These are phyloP conservation scores for Pagrus major DNA, from an alignment of 2,113 vertebrate genomes.

Conservation along the genomic window DNA sequence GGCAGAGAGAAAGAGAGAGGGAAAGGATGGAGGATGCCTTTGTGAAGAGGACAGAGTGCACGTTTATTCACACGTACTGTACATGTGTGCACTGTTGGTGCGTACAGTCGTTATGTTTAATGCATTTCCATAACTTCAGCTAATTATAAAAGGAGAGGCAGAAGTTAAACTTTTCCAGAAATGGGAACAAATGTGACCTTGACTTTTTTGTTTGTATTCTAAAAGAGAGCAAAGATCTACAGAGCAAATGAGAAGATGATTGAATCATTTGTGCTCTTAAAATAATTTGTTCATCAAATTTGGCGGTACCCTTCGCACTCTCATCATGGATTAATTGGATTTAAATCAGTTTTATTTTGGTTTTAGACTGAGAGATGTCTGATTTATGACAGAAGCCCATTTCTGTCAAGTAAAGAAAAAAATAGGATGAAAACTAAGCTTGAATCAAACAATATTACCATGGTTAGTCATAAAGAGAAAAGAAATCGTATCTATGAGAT, in stretches of 20 bases:
- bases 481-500: too few relatives aligned
- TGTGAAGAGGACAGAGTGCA: conserved; percentile 35
- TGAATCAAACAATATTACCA: too few relatives aligned
- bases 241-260: neutral
- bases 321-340: neutral
- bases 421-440: too few relatives aligned
- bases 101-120: neutral
- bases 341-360: neutral
- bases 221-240: neutral
- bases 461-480: too few relatives aligned
- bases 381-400: too few relatives aligned
- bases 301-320: neutral
- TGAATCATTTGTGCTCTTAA: neutral
- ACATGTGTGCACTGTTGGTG: neutral
- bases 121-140: neutral
- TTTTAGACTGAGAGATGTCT: neutral
- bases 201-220: too few relatives aligned
- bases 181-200: neutral
- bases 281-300: too few relatives aligned
- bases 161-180: neutral
- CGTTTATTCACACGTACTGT: conserved; percentile 34
- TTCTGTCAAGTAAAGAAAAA: too few relatives aligned
- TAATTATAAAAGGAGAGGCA: neutral
- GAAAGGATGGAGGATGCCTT: conserved; percentile 29
- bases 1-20: conserved; percentile 1